Base-by-base conservation (phyloP, 1,140 invertebrate species). In the Bombus superbus region DNA sequence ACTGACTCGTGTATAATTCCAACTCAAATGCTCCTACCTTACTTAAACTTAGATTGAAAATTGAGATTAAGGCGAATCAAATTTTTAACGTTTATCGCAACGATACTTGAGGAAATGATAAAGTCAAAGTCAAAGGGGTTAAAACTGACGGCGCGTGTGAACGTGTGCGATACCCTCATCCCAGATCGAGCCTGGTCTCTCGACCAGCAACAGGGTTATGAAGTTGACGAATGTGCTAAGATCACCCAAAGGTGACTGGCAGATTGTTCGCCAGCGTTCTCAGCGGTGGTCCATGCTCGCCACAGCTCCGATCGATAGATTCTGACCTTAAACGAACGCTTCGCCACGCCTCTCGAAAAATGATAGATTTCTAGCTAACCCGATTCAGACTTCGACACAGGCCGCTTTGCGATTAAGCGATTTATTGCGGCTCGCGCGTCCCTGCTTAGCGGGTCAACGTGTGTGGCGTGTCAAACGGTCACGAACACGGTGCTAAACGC, bases 161-260 rank as follows among this genome's bases (percentile, higher is more conserved):
- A 75, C 44, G 57, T 59, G n/a, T 62, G 53, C 25, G 40, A 47
- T 62, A 73, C 35, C 57, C 42, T 57, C 44, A 35, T 80, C 73
- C 44, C 74, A 28, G 42, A 66, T 78, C 75, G 75, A 35, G n/a
- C 22, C 28, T 42, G 47, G 62, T 77, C 64, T 68, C 4, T 83
- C 77, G 68, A 8, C n/a, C 32, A 44, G 35, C 57, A 75, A 74
- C 78, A 87, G 57, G 76, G 85, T 82, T 77, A 76, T 77, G 76
- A 89, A 87, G 80, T 91, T 91, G 90, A 91, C 89, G 89, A 91
- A 91, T 91, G 90, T 86, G 83, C 85, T 72, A 91, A 87, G 90
- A 89, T 91, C 90, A 83, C 38, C 73, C 40, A 71, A 62, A 74
- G 84, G 86, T 91, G 90, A 91, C 90, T 91, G 90, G 87, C 89